Evolutionary conservation across 2,888 invertebrate species (phyloP), one percentile per base, ranked within the genome.

Genomic region (Leucozona laternaria): DNA sequence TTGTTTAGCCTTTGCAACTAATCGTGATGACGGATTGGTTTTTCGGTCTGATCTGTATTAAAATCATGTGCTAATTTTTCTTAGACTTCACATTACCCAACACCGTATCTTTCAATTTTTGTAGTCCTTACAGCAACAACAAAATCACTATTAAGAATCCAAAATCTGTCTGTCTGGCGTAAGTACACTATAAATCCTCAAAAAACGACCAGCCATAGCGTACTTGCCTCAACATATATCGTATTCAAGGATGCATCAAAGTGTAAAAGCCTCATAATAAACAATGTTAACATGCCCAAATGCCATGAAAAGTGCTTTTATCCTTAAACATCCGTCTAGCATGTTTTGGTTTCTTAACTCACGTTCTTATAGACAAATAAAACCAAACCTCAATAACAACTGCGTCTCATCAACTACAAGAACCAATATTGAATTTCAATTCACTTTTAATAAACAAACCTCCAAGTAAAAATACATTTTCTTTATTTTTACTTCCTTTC

Each of bases 361-460:
- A 62, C 25, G 25, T 62, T 10, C 5, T 40, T 43, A 15, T 15
- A 22, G 43, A 62, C 62, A 15, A 40, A 62, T 62, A 40, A 62
- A 62, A 62, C 0, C 3, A 8, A 57, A 43, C 22, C 62, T 62
- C 22, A 40, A 43, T 40, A 62, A 62, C n/a, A 25, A 62, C 25
- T 48, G 43, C n/a, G n/a, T n/a, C n/a, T 64, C 64, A n/a, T 64
- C 20, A 31, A 50, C 34, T 68, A 34, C 34, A 37, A 37, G 20
- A 37, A 68, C 34, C 53, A n/a, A 68, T 50, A 68, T 68, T 68
- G 45, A 68, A 68, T 68, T 53, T 37, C 68, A 53, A 68, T 68
- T 68, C 20, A 17, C 8, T 37, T 53, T 68, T 68, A 53, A 53
- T 22, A 34, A 34, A 68, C 37, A 37, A 48, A 43, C 31, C 8